These are phyloP conservation scores for Orchesellides sinensis DNA, from an alignment of 2,888 invertebrate genomes.

Conservation along the genomic window DNA sequence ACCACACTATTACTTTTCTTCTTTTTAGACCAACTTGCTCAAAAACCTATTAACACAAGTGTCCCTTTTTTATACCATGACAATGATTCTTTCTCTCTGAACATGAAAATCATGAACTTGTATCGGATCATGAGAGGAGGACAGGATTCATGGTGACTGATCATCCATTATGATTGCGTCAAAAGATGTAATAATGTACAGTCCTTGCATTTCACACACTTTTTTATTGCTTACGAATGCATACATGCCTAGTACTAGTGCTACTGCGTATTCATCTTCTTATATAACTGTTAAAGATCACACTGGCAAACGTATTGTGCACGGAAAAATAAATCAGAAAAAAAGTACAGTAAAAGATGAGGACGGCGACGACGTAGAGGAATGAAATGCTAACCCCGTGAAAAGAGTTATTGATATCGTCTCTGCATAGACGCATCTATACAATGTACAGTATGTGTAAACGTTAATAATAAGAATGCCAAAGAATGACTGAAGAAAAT, in stretches of 20 bases:
- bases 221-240: background rate
- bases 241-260: background rate
- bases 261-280: too few relatives aligned
- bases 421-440: background rate
- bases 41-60: background rate
- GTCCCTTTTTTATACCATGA: background rate
- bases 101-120: conserved; percentile 18
- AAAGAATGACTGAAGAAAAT: background rate
- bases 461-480: background rate
- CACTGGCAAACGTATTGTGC: too few relatives aligned
- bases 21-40: background rate
- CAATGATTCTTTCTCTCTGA: background rate
- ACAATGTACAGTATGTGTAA: too few relatives aligned
- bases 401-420: conserved; percentile 30
- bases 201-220: conserved; percentile 4
- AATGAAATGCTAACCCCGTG: background rate
- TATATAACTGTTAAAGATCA: too few relatives aligned
- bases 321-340: too few relatives aligned
- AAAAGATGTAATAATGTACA: conserved; percentile 20
- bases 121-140: conserved; percentile 21
- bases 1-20: too few relatives aligned
- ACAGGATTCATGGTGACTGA: conserved; percentile 59
- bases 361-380: background rate
- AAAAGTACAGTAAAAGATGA: too few relatives aligned
- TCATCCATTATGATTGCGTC: conserved; percentile 35